phyloP scores from a whole-genome alignment of 2,113 vertebrate genomes.

The Epinephelus fuscoguttatus region DNA sequence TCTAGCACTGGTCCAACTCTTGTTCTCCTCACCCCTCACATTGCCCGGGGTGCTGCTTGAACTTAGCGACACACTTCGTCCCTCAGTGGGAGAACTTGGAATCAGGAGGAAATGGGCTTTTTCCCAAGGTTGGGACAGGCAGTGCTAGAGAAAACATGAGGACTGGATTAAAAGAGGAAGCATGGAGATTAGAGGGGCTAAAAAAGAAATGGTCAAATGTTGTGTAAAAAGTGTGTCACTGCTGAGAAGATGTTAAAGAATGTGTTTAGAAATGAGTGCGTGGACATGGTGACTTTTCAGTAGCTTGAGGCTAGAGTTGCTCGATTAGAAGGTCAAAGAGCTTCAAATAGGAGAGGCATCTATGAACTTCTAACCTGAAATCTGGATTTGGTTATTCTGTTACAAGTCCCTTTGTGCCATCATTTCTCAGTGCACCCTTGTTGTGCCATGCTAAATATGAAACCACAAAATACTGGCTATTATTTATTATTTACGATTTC shows the following conservation, averaged over 20 bases:
- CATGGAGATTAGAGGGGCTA: conserved; percentile 68
- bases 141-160: conserved; percentile 77
- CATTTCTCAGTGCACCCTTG: conserved; percentile 41
- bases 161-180: conserved; percentile 77
- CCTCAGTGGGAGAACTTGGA: conserved; percentile 84
- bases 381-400: conserved; percentile 63
- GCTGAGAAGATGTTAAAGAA: conserved; percentile 39
- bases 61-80: conserved; percentile 80
- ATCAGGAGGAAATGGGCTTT: conserved; percentile 75
- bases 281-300: conserved; percentile 46
- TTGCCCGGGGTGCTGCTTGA: conserved; percentile 81
- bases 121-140: conserved; percentile 74
- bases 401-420: conserved; percentile 42
- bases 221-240: conserved; percentile 57
- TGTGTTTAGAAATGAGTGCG: conserved; percentile 6
- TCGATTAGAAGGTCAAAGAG: conserved; percentile 59
- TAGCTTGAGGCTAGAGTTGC: conserved; percentile 28
- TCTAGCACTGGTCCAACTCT: conserved; percentile 65
- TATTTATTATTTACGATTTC: conserved; percentile 82
- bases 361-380: conserved; percentile 62
- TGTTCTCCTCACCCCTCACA: conserved; percentile 69
- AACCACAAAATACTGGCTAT: conserved; percentile 56
- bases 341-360: conserved; percentile 54
- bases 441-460: conserved; percentile 54
- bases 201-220: conserved; percentile 45